Evolutionary conservation across 1,140 invertebrate species (phyloP), one percentile per base, ranked within the genome.

Genomic region (Chelonus insularis): DNA sequence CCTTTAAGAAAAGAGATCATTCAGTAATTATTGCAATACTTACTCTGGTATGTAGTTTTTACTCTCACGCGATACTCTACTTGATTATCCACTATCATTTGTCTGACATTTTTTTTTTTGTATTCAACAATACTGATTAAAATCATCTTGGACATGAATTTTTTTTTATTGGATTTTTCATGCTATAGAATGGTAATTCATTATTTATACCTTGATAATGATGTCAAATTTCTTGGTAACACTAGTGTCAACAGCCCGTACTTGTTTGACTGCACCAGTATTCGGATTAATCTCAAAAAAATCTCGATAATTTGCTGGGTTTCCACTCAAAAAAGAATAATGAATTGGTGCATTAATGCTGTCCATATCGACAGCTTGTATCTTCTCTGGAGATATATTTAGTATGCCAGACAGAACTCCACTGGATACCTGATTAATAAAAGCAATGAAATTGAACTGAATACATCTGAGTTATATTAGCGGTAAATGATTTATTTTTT

Each of bases 341-440:
- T 85, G 83, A 51, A 94, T 92, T 0, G 86, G 86, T 0, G 91
- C 86, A 71, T 92, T 90, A 7, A 95, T 86, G 1, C 92, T 93
- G 72, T 95, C 93, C 86, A 92, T 89, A 74, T 95, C 92, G 1
- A 93, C 86, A 0, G 92, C 93, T 78, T 93, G 89, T 54, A 96
- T 94, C 69, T 92, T 90, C 71, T 95, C 93, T 0, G 94, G 93
- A n/a, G 86, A 83, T 18, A 95, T 88, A 56, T 89, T 88, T 1
- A 96, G 81, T 32, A 93, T 88, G 0, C 93, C 92, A 18, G 91
- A 87, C 65, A 93, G 75, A 2, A 91, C 86, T 4, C 92, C 91
- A 60, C 91, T 91, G 5, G 89, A 91, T 20, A 94, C 91, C 90
- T 87, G 69, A 56, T 68, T 57, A 55, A 61, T 55, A 20, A 45